Conservation (phyloP, 2,888 invertebrate genomes). For the Caradrina kadenii region DNA sequence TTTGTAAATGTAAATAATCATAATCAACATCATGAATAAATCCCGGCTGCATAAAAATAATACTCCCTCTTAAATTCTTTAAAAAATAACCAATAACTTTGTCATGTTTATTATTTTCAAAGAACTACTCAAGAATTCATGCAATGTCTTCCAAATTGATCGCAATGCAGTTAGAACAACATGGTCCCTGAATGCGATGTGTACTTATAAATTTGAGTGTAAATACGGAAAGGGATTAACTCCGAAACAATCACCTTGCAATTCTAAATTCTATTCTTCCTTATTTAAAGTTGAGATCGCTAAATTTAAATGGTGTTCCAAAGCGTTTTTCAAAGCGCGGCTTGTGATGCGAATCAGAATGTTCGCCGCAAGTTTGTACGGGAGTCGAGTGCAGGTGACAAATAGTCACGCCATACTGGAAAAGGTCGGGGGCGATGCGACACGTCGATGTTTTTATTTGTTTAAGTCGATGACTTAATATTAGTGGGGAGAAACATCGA, state of each 20-base stretch:
- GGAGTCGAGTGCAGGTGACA: constrained; percentile 90
- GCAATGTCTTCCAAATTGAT: constrained; percentile 84
- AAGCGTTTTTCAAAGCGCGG: constrained; percentile 65
- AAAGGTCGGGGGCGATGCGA: constrained; percentile 83
- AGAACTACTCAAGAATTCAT: constrained; percentile 80
- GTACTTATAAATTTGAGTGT: constrained; percentile 80
- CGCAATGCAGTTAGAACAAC: constrained; percentile 85
- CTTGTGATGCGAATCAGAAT: constrained; percentile 87
- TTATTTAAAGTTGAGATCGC: constrained; percentile 59
- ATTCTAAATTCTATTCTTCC: constrained; percentile 54
- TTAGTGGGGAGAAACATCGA: constrained; percentile 81
- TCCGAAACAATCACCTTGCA: constrained; percentile 8
- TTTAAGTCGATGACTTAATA: constrained; percentile 86
- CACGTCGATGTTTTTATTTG: constrained; percentile 88
- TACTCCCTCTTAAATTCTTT: constrained; percentile 50
- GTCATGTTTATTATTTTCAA: constrained; percentile 64
- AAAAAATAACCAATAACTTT: constrained; percentile 58
- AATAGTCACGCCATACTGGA: constrained; percentile 88
- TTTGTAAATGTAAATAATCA: not conserved
- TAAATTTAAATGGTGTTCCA: constrained; percentile 31
- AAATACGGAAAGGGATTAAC: constrained; percentile 54
- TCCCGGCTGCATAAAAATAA: constrained; percentile 14
- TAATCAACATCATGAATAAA: constrained; percentile 16
- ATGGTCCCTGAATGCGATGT: constrained; percentile 81
- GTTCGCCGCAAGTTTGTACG: constrained; percentile 85